phyloP scores from a whole-genome alignment of 2,888 invertebrate species.

The Branchellion lobata region DNA sequence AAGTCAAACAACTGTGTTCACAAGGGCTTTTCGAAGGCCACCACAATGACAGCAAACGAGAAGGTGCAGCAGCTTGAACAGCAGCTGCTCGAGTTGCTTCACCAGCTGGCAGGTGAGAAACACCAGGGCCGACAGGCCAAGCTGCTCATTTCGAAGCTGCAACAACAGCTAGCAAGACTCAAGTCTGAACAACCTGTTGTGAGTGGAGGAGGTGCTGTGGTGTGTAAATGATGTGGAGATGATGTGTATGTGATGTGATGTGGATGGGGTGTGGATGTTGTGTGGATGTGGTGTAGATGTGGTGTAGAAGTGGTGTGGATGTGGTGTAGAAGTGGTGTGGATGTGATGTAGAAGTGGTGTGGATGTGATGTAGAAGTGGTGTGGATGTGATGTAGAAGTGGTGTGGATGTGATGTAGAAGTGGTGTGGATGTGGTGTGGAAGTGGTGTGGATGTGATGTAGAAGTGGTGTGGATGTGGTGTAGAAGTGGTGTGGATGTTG shows the following conservation, averaged over 20 bases:
- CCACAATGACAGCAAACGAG: neutral
- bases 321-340: neutral
- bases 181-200: slow-evolving; percentile 53
- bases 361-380: too few relatives aligned
- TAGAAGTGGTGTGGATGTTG: too few relatives aligned
- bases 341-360: neutral
- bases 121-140: slow-evolving; percentile 54
- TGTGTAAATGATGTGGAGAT: neutral
- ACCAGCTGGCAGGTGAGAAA: slow-evolving; percentile 56
- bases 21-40: neutral
- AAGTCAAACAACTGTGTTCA: neutral
- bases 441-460: neutral
- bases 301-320: neutral
- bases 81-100: slow-evolving; percentile 56
- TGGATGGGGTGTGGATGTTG: slow-evolving; percentile 40
- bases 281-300: neutral
- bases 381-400: neutral
- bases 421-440: neutral
- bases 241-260: slow-evolving; percentile 40
- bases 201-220: slow-evolving; percentile 24
- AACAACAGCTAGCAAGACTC: slow-evolving; percentile 54
- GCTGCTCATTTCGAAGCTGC: slow-evolving; percentile 54
- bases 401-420: neutral
- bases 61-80: slow-evolving; percentile 52
- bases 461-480: slow-evolving; percentile 41